These are phyloP conservation scores for Aporophyla nigra DNA, from an alignment of 2,888 invertebrate species.

Conservation along the genomic window DNA sequence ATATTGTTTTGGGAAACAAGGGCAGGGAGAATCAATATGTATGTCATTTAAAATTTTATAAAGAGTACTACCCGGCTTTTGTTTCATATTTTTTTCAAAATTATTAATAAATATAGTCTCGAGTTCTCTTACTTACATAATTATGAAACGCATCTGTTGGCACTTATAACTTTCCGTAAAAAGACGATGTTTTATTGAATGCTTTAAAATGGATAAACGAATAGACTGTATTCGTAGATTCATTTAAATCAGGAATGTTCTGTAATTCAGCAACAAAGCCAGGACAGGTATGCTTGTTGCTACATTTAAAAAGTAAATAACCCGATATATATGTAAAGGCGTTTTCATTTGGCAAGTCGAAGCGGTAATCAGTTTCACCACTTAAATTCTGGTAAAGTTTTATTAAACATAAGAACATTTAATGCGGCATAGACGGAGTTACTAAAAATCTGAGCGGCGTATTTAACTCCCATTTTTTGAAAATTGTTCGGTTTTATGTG, in stretches of 20 bases:
- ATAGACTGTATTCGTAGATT: slow-evolving; percentile 2
- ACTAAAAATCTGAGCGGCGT: slow-evolving; percentile 32
- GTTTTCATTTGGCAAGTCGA: slow-evolving; percentile 7
- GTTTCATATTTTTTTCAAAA: slow-evolving; percentile 13
- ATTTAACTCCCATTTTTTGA: slow-evolving; percentile 56
- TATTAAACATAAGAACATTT: slow-evolving; percentile 4
- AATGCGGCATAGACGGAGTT: not conserved
- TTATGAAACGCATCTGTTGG: slow-evolving; percentile 1
- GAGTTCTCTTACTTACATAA: slow-evolving; percentile 11
- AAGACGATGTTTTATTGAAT: slow-evolving; percentile 1
- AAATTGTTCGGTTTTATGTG: slow-evolving; percentile 62
- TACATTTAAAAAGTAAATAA: slow-evolving; percentile 16
- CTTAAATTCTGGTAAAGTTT: slow-evolving; percentile 13
- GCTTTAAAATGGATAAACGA: slow-evolving; percentile 1
- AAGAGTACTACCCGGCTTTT: not conserved
- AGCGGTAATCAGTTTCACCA: slow-evolving; percentile 8
- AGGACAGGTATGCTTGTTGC: not conserved
- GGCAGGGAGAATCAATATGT: slow-evolving; percentile 7
- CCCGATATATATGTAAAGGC: not conserved
- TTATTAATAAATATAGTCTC: slow-evolving; percentile 4
- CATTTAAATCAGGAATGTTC: not conserved
- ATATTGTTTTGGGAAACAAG: slow-evolving; percentile 14
- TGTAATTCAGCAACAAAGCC: slow-evolving; percentile 11
- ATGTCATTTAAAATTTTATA: slow-evolving; percentile 15
- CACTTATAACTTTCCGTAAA: slow-evolving; percentile 6